Percentiles rank a stretch among this genome's conserved stretches.
Conservation (phyloP, 2,113 vertebrate genomes). For the Pleuronectes platessa region DNA sequence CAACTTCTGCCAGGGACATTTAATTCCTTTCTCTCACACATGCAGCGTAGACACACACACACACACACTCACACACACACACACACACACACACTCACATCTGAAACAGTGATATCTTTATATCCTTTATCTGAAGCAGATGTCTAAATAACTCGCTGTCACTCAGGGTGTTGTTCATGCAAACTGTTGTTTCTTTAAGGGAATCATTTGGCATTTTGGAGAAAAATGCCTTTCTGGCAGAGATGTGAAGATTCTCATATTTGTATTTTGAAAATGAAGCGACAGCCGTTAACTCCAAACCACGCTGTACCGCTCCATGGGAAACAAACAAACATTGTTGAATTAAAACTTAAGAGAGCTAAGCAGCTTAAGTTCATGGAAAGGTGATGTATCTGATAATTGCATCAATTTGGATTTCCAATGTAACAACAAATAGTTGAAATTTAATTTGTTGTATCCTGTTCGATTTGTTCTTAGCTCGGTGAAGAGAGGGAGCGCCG, state of each 20-base stretch:
- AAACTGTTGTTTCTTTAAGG: neutral
- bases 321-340: neutral
- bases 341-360: neutral
- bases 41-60: neutral
- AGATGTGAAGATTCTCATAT: neutral
- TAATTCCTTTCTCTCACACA: constrained; percentile 14
- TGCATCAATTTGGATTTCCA: neutral
- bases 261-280: neutral
- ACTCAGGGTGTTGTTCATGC: neutral
- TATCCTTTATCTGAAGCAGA: constrained; percentile 19
- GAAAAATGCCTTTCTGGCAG: neutral
- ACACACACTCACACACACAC: neutral
- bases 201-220: neutral
- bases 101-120: neutral
- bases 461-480: neutral
- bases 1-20: constrained; percentile 36
- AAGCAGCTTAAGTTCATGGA: neutral
- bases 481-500: neutral
- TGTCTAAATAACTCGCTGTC: neutral
- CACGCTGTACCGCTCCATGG: neutral
- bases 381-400: neutral
- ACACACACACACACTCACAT: constrained; percentile 1
- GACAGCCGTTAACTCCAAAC: neutral
- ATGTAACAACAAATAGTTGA: neutral
- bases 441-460: neutral